These are phyloP conservation scores for Brachypalpus laphriformis DNA, from an alignment of 2,888 invertebrate genomes.

Conservation along the genomic window DNA sequence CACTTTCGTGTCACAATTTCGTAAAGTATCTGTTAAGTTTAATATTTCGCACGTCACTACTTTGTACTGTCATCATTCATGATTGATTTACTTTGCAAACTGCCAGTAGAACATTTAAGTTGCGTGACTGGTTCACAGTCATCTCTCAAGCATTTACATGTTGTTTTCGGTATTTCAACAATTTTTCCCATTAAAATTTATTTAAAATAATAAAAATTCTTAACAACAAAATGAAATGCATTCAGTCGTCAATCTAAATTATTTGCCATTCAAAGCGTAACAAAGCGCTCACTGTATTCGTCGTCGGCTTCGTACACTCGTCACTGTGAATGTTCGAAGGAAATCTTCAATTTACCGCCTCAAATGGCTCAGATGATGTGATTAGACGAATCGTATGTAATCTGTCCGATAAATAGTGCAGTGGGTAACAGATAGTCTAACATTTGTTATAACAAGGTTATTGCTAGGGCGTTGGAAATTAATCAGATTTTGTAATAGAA, in stretches of 20 bases:
- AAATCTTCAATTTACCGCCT: conserved; percentile 57
- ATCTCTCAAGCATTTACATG: neutral
- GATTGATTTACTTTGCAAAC: neutral
- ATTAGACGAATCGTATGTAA: neutral
- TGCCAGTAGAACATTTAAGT: neutral
- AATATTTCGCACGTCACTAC: neutral
- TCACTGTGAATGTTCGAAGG: conserved; percentile 28
- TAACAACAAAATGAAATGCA: conserved; percentile 6
- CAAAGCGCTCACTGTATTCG: conserved; percentile 19
- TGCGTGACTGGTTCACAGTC: neutral
- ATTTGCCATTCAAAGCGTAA: conserved; percentile 46
- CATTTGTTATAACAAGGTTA: neutral
- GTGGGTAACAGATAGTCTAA: neutral
- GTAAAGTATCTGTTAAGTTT: neutral
- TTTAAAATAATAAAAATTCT: neutral
- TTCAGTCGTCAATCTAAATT: conserved; percentile 51
- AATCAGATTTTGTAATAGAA: neutral
- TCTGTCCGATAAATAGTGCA: neutral
- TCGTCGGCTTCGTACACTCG: neutral
- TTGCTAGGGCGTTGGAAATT: neutral
- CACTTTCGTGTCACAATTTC: neutral
- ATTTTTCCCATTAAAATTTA: neutral
- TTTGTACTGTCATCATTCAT: neutral
- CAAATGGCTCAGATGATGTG: neutral
- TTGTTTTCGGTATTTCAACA: neutral